Evolutionary conservation across 2,888 invertebrate genomes (phyloP).

Genomic region (Axea sp.): DNA sequence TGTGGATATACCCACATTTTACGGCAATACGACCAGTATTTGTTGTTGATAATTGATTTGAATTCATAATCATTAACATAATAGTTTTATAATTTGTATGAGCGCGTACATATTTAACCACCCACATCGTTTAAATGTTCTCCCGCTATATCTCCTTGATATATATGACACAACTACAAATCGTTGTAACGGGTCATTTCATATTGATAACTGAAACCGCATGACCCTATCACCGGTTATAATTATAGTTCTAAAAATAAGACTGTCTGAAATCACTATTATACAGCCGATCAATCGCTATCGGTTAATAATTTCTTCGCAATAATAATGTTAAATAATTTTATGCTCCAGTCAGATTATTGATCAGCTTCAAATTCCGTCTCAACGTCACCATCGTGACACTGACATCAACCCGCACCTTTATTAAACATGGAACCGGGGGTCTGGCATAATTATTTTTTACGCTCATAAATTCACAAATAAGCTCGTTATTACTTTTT

Average conservation of each 20-base stretch:
- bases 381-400: slow-evolving; percentile 1
- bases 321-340: slow-evolving; percentile 40
- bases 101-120: no score
- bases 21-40: no score
- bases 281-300: slow-evolving; percentile 17
- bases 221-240: slow-evolving; percentile 22
- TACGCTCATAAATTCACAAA: slow-evolving; percentile 5
- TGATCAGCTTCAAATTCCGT: slow-evolving; percentile 28
- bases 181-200: slow-evolving; percentile 20
- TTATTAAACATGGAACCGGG: slow-evolving; percentile 16
- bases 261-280: slow-evolving; percentile 14
- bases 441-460: slow-evolving; percentile 17
- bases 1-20: no score
- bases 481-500: no score
- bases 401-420: neutral
- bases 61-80: no score
- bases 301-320: slow-evolving; percentile 20
- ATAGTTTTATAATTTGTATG: no score
- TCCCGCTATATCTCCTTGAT: no score
- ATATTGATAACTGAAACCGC: slow-evolving; percentile 18
- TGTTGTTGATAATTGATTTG: no score
- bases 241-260: slow-evolving; percentile 29
- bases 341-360: slow-evolving; percentile 36
- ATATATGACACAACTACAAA: no score
- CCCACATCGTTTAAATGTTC: no score